Evolutionary conservation across 2,888 invertebrate genomes (phyloP), one percentile per base, ranked within the genome.

Genomic region (Andrena dorsata): DNA sequence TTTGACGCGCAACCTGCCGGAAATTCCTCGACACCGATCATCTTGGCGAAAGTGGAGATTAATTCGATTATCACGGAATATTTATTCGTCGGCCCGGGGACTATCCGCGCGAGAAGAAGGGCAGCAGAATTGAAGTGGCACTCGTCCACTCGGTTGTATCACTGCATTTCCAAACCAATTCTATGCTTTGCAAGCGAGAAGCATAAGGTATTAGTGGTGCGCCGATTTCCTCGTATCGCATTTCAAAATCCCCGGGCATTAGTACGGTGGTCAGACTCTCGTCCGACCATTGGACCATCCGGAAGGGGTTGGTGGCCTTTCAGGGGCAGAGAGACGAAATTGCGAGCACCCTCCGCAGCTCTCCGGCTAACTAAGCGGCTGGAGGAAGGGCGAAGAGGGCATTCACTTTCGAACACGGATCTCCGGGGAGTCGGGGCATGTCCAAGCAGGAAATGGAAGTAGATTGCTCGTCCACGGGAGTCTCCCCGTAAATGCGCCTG

Each of bases 181-280:
- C 41, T 71, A 30, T 64, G 26, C 65, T 65, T 65, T 16, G 60
- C 71, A 65, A 78, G 41, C 47, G 69, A 66, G 58, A 26, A 30
- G 53, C 73, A 53, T 35, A 63, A 63, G 64, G 73, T 76, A 86
- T 79, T 63, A 58, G 49, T 65, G 84, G 81, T 71, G 60, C 71
- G 74, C 82, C 83, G 85, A 90, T 90, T 90, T 88, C 83, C 83
- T 82, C 83, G 86, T 87, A 88, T 88, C 90, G 85, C 85, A 85
- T 87, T 89, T 86, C 80, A 87, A 88, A 87, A 87, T 88, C 84
- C 78, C 56, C 32, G 69, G 66, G 84, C 66, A 82, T 86, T 86
- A 86, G 76, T 60, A 41, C 28, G 69, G 75, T 56, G 77, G 83
- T 87, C 60, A 35, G 80, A 84, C 78, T 73, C 71, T 76, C 79